Base-by-base conservation (phyloP, 23 tunicate species). In the Corella eumyota region DNA sequence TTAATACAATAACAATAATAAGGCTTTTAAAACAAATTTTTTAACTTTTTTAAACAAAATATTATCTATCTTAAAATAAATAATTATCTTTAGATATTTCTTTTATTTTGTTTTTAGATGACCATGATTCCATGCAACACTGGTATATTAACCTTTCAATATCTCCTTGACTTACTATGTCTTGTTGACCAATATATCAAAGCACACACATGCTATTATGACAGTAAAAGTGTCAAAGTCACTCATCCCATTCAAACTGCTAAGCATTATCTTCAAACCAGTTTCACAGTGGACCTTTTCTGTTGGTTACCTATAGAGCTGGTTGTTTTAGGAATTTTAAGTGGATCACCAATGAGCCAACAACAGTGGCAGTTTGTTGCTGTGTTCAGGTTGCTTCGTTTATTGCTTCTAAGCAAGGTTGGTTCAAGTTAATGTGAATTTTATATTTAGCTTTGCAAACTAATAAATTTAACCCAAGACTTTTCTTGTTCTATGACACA, bases 281-380 rank as follows among this genome's bases (percentile, higher is more conserved):
- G 96, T 29, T 88, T 79, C 35, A 25, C 60, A 6, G 32, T 73
- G 1, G 96, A 88, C 59, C 61, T 88, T 1, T 17, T 88, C 19
- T 78, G 81, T 25, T 88, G 96, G 96, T 88, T 88, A 40, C 96
- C 96, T 26, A 63, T 88, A 55, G 96, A 88, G 49, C 2, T 68
- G 62, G 15, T 72, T 32, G 68, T 68, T 2, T 64, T 55, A 32
- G 71, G 50, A 3, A 60, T 52, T 17, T 34, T 54, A 24, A n/a
- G n/a, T n/a, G 51, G 68, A 9, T 60, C 58, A 15, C 62, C 58
- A 1, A 46, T 62, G 44, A 78, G 68, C 40, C 64, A 74, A 32
- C 75, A 66, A 40, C 90, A 88, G 40, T 73, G 82, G 81, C 65
- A 71, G 30, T 56, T 88, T 37, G 34, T 88, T 17, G 87, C 88